These are phyloP conservation scores for Hemibagrus guttatus DNA, from an alignment of 2,797 vertebrate species.

Conservation along the genomic window DNA sequence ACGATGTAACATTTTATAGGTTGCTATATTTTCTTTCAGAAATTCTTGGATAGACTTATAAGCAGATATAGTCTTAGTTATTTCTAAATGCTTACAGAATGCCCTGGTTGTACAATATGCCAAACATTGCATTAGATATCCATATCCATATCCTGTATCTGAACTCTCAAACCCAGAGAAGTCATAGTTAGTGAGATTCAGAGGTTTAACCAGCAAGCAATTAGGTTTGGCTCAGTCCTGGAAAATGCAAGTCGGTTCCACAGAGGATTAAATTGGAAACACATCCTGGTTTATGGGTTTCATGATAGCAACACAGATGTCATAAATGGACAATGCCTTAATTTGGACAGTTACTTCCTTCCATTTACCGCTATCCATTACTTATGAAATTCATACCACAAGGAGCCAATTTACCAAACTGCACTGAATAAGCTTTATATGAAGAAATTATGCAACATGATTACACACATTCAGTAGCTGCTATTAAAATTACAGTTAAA, in stretches of 20 bases:
- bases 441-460: not conserved
- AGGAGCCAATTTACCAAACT: not conserved
- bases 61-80: not conserved
- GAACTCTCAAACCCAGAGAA: not conserved
- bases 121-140: not conserved
- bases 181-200: not conserved
- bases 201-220: not conserved
- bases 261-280: constrained; percentile 5
- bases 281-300: not conserved
- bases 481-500: not conserved
- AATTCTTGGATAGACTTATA: not conserved
- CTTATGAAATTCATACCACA: not conserved
- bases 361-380: not conserved
- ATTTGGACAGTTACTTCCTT: not conserved
- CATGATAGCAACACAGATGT: not conserved
- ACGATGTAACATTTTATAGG: not conserved
- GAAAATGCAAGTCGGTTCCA: not conserved
- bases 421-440: not conserved
- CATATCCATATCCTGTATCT: not conserved
- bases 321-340: constrained; percentile 7
- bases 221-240: constrained; percentile 3
- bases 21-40: constrained; percentile 1
- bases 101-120: not conserved
- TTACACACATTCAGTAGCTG: not conserved
- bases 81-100: not conserved